Base-by-base conservation (phyloP, 2,113 vertebrate species). In the Glareola pratincola region DNA sequence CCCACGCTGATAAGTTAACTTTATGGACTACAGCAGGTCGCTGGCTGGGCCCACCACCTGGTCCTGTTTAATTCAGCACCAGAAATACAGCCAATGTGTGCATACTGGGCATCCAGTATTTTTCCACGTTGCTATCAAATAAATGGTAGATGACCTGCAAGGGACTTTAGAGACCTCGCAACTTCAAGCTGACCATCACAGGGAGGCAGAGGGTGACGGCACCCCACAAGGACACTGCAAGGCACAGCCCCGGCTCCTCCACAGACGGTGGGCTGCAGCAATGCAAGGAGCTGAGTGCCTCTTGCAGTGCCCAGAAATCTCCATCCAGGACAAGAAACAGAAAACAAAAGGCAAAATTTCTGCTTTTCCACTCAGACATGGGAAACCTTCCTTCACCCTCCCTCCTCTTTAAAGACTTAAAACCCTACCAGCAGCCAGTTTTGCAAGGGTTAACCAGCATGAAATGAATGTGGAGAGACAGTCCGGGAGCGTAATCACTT, bases 401-500 rank as follows among this genome's bases (percentile, higher is more conserved):
- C 53, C 37, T 73, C 37, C n/a, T 82, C 81, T 69, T 76, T 24
- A 54, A 81, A 85, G 84, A 79, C 75, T 41, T 71, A 74, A 96
- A 76, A 76, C 54, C 60, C 84, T 57, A 9, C 6, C 66, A 90
- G 75, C 53, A 93, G 71, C 83, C 89, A 92, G 89, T 96, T 95
- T 92, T 94, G 77, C 94, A 95, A 96, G 75, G 95, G 94, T 95
- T 96, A 95, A 93, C 89, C 94, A 96, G 90, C 90, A 60, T 85
- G 88, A 94, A 82, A 82, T 92, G 90, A 96, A 96, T 95, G 91
- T 67, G 96, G 95, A 96, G 96, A 97, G 96, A 96, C 95, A 94
- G 91, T 88, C 69, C 13, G 7, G 91, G 93, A 96, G 66, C 26
- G 0, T 96, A 97, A 96, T 96, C 89, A 88, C 94, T 96, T 95